phyloP scores from a whole-genome alignment of 2,888 invertebrate genomes.

The Trichopoda pennipes region DNA sequence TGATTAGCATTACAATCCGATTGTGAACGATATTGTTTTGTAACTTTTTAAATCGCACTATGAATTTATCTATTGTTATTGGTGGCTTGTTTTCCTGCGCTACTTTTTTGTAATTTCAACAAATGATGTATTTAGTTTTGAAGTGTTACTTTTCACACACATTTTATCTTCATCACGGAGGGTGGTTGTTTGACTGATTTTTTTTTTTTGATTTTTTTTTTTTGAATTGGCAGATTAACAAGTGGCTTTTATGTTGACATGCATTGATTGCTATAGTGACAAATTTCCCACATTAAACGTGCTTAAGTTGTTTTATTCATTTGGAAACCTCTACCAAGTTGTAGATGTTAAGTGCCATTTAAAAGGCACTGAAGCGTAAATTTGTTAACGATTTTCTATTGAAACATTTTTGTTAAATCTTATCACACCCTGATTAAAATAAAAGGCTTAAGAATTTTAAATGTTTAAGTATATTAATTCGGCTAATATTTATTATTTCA shows the following conservation, averaged over 20 bases:
- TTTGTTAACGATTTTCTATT: conserved; percentile 64
- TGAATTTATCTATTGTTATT: conserved; percentile 51
- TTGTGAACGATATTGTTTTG: conserved; percentile 76
- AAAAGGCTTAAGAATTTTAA: conserved; percentile 42
- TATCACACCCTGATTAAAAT: conserved; percentile 42
- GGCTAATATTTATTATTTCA: background rate
- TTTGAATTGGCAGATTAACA: conserved; percentile 63
- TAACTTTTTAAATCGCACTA: conserved; percentile 66
- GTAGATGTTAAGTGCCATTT: conserved; percentile 72
- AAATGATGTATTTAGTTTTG: conserved; percentile 63
- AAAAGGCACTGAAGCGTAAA: conserved; percentile 75
- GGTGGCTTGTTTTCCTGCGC: conserved; percentile 25
- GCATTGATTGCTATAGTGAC: conserved; percentile 67
- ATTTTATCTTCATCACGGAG: conserved; percentile 11
- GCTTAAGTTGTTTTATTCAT: conserved; percentile 67
- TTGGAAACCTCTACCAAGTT: conserved; percentile 32
- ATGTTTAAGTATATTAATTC: conserved; percentile 9
- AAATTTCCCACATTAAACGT: conserved; percentile 74
- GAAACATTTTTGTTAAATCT: conserved; percentile 46
- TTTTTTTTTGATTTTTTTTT: conserved; percentile 19
- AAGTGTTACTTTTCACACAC: conserved; percentile 66
- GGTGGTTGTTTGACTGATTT: conserved; percentile 54
- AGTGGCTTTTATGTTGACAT: conserved; percentile 68
- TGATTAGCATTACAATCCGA: conserved; percentile 78
- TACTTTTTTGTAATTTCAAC: conserved; percentile 45